Conservation (phyloP, 2,797 vertebrate genomes). For the Betta splendens region DNA sequence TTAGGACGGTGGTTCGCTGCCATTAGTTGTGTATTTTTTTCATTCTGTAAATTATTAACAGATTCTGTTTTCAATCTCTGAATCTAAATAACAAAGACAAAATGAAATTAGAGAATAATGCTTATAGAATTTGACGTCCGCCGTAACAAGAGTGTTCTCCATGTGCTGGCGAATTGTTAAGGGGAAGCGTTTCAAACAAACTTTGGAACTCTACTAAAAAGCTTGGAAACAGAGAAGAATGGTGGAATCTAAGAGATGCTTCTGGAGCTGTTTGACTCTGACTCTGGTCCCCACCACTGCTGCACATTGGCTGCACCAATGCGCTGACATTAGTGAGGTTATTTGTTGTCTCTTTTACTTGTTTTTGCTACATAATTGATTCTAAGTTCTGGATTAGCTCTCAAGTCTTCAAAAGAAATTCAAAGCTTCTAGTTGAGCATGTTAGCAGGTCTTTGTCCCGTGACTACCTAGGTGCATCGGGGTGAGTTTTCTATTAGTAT, state of each 20-base stretch:
- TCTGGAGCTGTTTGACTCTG: too few relatives aligned
- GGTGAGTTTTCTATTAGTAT: slow-evolving; percentile 30
- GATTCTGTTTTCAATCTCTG: slow-evolving; percentile 40
- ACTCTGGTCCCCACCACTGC: too few relatives aligned
- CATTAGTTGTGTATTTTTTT: slow-evolving; percentile 39
- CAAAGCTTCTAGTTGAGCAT: slow-evolving; percentile 2
- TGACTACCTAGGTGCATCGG: slow-evolving; percentile 3
- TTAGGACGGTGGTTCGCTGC: slow-evolving; percentile 57
- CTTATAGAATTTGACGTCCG: slow-evolving; percentile 3
- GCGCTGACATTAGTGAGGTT: neutral
- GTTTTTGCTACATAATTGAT: neutral
- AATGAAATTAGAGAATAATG: slow-evolving; percentile 39
- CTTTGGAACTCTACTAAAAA: too few relatives aligned
- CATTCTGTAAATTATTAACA: slow-evolving; percentile 71
- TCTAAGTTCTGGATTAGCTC: slow-evolving; percentile 14
- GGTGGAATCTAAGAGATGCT: neutral
- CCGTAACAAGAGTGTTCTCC: slow-evolving; percentile 14
- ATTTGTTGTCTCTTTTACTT: slow-evolving; percentile 17
- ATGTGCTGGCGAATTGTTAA: slow-evolving; percentile 52
- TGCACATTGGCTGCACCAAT: too few relatives aligned
- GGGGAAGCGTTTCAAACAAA: too few relatives aligned
- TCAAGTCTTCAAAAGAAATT: neutral
- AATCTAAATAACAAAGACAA: slow-evolving; percentile 45
- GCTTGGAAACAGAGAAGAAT: too few relatives aligned
- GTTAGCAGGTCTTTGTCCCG: slow-evolving; percentile 13